Conservation (phyloP, 2,113 vertebrate genomes). For the Propithecus coquereli region DNA sequence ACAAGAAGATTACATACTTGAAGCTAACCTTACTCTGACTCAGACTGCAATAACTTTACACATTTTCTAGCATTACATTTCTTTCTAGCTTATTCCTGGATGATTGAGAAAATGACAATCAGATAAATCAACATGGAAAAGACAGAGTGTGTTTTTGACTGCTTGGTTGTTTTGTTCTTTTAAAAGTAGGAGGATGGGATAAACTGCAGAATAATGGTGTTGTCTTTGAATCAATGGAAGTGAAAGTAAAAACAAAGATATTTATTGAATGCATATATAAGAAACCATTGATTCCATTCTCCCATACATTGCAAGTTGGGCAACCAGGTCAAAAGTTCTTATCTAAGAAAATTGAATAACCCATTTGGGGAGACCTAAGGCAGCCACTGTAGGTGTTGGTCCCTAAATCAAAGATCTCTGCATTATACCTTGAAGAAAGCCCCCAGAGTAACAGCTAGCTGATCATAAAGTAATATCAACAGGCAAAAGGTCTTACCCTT, state of each 20-base stretch:
- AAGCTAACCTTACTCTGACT: background rate
- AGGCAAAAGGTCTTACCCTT: background rate
- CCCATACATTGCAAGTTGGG: background rate
- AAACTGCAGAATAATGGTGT: background rate
- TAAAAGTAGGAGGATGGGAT: background rate
- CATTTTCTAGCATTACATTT: background rate
- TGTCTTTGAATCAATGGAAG: background rate
- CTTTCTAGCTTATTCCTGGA: background rate
- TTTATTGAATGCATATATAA: background rate
- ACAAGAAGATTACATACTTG: background rate
- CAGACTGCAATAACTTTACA: background rate
- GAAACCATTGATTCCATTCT: background rate
- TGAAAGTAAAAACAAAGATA: background rate
- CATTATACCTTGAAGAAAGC: background rate
- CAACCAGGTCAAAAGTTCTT: background rate
- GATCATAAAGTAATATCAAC: background rate
- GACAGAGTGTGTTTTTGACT: background rate
- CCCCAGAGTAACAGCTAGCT: background rate
- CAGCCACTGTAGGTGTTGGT: background rate
- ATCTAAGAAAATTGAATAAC: background rate
- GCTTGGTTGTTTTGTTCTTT: background rate
- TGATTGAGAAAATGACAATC: background rate
- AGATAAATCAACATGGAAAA: background rate
- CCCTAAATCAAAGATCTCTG: background rate
- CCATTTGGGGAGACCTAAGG: background rate